Conservation (phyloP, 2,888 invertebrate genomes). For the Coremacera marginata region DNA sequence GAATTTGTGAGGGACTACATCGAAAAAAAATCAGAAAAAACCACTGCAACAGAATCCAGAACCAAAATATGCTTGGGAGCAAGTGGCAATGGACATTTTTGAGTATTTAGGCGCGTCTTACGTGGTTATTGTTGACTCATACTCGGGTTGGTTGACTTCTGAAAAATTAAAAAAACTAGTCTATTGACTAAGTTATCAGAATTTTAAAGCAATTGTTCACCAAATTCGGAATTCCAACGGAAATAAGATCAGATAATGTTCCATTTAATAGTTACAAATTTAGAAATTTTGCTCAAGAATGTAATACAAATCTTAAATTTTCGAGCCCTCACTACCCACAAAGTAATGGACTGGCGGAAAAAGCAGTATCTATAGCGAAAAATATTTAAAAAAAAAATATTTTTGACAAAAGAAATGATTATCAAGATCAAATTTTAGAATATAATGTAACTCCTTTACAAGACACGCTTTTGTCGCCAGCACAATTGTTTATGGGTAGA, state of each 20-base stretch:
- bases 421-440: too few relatives aligned
- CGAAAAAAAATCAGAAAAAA: slow-evolving; percentile 1
- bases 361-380: slow-evolving; percentile 27
- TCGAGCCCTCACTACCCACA: slow-evolving; percentile 24
- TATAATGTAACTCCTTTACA: slow-evolving; percentile 14
- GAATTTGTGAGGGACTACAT: slow-evolving; percentile 10
- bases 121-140: slow-evolving; percentile 29
- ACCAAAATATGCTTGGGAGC: slow-evolving; percentile 8
- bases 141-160: slow-evolving; percentile 13
- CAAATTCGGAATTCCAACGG: slow-evolving; percentile 2
- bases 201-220: background rate
- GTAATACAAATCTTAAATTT: background rate
- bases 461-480: slow-evolving; percentile 15
- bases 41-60: slow-evolving; percentile 17
- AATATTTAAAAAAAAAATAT: background rate
- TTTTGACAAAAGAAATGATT: slow-evolving; percentile 3
- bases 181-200: too few relatives aligned
- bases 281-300: background rate
- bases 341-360: slow-evolving; percentile 28
- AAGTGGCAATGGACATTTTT: slow-evolving; percentile 24
- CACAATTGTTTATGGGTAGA: slow-evolving; percentile 29
- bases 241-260: slow-evolving; percentile 26
- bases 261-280: slow-evolving; percentile 17
- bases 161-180: background rate
- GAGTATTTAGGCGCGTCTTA: slow-evolving; percentile 12